Base-by-base conservation (phyloP, 2,888 invertebrate genomes). In the Periphyllus acericola region DNA sequence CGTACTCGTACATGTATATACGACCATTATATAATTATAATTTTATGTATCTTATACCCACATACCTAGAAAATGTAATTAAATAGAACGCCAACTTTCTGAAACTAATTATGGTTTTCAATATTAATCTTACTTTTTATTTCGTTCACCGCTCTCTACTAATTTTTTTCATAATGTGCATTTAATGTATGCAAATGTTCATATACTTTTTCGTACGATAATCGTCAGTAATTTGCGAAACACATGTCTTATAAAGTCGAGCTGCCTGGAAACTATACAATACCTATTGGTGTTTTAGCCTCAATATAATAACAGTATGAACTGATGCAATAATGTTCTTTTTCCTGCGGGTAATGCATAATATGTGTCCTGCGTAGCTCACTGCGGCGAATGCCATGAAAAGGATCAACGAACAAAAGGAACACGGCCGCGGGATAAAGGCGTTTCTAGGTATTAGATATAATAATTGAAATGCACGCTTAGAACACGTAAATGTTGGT, bases 121-220 rank as follows among this genome's bases (percentile, higher is more conserved):
- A 81, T 81, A 81, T 81, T 46, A 68, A 46, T 68, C 68, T 81
- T 81, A 68, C 81, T 81, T 81, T 81, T 68, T 21, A 40, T 68
- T 81, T 81, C 66, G 66, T n/a, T 60, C 46, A 46, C 60, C 17
- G 60, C 81, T 81, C 81, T 81, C 68, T 81, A 68, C 36, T 66
- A 1, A 32, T 71, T 71, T 71, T 29, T 71, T 14, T 4, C 25
- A 25, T 25, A 46, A 17, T 17, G 17, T 17, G 29, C n/a, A n/a
- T 29, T 71, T 17, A 17, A 68, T 32, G 17, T 71, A 29, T 71
- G 9, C 29, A n/a, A 29, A 68, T 68, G 68, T 68, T 29, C 29
- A 29, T 66, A 5, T n/a, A n/a, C 21, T 60, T 60, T 60, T 60
- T 68, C n/a, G 29, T 29, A 25, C 6, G 21, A 60, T 25, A 0